phyloP scores from a whole-genome alignment of 2,113 vertebrate species.

The Entelurus aequoreus region DNA sequence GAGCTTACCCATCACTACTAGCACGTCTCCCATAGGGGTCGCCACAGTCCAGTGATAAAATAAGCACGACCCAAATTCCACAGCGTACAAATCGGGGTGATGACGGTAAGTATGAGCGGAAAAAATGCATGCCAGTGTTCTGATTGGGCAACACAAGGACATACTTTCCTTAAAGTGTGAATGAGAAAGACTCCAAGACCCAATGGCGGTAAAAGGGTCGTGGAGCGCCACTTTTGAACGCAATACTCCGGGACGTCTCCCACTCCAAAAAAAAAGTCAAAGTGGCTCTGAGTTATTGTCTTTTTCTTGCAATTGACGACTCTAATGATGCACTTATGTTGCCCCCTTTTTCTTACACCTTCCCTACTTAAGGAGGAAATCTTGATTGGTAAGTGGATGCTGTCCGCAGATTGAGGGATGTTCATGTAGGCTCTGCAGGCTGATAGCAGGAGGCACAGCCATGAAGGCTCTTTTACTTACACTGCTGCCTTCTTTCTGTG shows the following conservation, averaged over 20 bases:
- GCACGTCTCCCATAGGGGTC: no score
- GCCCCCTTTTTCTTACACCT: constrained; percentile 99
- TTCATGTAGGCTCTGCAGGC: constrained; percentile 86
- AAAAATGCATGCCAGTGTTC: no score
- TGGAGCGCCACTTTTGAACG: no score
- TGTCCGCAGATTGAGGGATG: constrained; percentile 94
- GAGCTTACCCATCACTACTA: no score
- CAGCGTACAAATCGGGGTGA: no score
- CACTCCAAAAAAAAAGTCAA: constrained; percentile 5
- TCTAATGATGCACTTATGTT: constrained; percentile 99
- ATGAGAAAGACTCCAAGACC: no score
- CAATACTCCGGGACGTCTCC: neutral
- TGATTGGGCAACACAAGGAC: no score
- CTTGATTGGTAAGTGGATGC: constrained; percentile 99
- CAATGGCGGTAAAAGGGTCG: no score
- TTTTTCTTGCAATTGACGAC: constrained; percentile 96
- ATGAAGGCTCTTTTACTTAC: constrained; percentile 74
- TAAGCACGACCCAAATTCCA: no score
- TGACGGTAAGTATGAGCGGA: no score
- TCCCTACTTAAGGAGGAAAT: constrained; percentile 99
- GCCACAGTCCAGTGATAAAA: no score
- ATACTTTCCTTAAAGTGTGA: no score
- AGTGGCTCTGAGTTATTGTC: constrained; percentile 79
- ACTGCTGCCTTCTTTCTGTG: constrained; percentile 73
- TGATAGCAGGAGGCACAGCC: constrained; percentile 69